Evolutionary conservation across 2,888 invertebrate genomes (phyloP).

Genomic region (Drosophila formosana): DNA sequence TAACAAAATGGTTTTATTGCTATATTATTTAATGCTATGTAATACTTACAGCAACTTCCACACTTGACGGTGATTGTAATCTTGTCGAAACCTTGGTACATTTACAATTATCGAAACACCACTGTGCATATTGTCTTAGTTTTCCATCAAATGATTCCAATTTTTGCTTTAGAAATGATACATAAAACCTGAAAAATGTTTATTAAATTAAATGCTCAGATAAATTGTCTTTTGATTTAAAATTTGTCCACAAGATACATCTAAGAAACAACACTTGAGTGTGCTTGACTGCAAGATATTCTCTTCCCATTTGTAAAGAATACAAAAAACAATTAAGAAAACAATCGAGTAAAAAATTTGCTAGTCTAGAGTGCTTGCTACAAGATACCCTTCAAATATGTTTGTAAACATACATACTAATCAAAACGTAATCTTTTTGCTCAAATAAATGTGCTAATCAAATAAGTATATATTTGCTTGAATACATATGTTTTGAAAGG

Average conservation of each 20-base stretch:
- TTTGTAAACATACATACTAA: too few species aligned
- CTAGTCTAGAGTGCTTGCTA: too few species aligned
- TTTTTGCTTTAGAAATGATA: conserved; percentile 91
- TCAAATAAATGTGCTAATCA: too few species aligned
- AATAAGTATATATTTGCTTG: too few species aligned
- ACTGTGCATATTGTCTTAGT: conserved; percentile 94
- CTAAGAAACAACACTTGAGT: background rate
- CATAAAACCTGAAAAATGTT: conserved; percentile 87
- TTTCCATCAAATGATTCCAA: conserved; percentile 88
- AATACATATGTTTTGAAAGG: too few species aligned
- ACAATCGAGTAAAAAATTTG: too few species aligned
- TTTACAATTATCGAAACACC: conserved; percentile 97
- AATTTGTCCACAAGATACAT: background rate
- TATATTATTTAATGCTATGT: background rate
- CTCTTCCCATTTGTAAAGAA: background rate
- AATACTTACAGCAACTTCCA: conserved; percentile 94
- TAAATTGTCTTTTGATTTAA: too few species aligned
- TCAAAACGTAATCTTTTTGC: too few species aligned
- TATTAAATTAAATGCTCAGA: background rate
- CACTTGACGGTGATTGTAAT: conserved; percentile 94
- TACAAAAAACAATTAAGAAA: background rate
- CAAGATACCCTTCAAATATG: too few species aligned
- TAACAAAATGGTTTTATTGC: too few species aligned
- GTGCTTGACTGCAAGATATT: background rate
- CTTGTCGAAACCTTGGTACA: conserved; percentile 93